Evolutionary conservation across 2,888 invertebrate genomes (phyloP).

Genomic region (Argyra leucocephala): DNA sequence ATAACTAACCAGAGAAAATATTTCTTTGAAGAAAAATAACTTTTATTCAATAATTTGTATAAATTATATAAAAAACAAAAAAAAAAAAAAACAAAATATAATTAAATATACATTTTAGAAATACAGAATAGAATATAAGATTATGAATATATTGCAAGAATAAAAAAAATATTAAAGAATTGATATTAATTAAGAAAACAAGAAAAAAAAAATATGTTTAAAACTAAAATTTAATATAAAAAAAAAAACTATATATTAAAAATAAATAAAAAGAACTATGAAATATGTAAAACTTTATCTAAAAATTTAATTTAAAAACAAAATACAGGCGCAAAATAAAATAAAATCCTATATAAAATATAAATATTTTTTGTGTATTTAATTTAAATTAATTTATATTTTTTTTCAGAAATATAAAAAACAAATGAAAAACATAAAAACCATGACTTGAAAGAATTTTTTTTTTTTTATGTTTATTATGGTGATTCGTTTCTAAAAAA

Average conservation of each 20-base stretch:
- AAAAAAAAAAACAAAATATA: not conserved
- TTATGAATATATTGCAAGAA: not conserved
- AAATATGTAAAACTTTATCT: not conserved
- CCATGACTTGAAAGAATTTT: too few relatives aligned
- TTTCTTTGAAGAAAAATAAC: too few relatives aligned
- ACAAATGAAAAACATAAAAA: too few relatives aligned
- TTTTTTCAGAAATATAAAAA: too few relatives aligned
- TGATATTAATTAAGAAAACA: not conserved
- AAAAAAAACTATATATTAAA: not conserved
- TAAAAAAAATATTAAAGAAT: not conserved
- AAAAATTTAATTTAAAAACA: not conserved
- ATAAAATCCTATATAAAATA: slow-evolving; percentile 1
- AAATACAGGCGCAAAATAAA: slow-evolving; percentile 6
- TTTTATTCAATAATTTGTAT: not conserved
- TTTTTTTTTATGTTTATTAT: too few relatives aligned
- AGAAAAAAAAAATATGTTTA: not conserved
- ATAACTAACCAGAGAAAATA: too few relatives aligned
- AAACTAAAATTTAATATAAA: not conserved
- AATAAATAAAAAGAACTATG: not conserved
- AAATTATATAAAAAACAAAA: not conserved
- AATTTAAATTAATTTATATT: too few relatives aligned
- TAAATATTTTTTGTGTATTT: not conserved
- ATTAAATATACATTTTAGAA: not conserved
- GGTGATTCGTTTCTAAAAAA: too few relatives aligned
- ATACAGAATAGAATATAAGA: not conserved